Conservation (phyloP, 2,888 invertebrate genomes). For the Cephalotes varians region DNA sequence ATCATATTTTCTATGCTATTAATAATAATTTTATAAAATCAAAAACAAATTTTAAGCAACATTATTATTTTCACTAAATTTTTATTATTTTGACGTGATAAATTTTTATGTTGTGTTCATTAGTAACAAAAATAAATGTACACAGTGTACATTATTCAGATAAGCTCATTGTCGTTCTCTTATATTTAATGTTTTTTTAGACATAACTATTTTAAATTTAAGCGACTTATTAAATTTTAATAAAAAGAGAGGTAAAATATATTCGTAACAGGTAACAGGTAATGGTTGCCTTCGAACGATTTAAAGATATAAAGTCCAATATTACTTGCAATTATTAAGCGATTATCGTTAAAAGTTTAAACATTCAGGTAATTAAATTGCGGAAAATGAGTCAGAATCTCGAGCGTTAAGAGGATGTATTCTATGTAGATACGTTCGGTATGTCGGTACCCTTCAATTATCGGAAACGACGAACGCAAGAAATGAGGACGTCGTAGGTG, state of each 20-base stretch:
- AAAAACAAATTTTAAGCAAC: too few species aligned
- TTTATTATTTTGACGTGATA: not conserved
- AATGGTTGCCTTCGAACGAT: not conserved
- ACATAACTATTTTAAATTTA: not conserved
- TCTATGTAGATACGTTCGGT: conserved; percentile 6
- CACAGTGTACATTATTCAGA: not conserved
- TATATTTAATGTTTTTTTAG: not conserved
- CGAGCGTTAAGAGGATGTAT: not conserved
- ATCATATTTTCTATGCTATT: not conserved
- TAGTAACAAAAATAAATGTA: too few species aligned
- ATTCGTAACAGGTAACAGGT: not conserved
- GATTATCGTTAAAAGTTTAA: conserved; percentile 32
- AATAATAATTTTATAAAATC: not conserved
- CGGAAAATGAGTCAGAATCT: conserved; percentile 17
- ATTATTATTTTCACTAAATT: too few species aligned
- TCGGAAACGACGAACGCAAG: conserved; percentile 42
- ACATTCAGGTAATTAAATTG: conserved; percentile 28
- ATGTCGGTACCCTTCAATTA: conserved; percentile 33
- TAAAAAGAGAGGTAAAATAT: not conserved
- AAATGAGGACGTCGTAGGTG: conserved; percentile 63
- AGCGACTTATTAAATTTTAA: not conserved
- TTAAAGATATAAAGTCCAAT: not conserved
- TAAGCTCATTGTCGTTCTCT: not conserved
- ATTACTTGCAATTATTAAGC: not conserved
- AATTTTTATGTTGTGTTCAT: not conserved